Base-by-base conservation (phyloP, 2,797 vertebrate species). In the Helostoma temminkii region DNA sequence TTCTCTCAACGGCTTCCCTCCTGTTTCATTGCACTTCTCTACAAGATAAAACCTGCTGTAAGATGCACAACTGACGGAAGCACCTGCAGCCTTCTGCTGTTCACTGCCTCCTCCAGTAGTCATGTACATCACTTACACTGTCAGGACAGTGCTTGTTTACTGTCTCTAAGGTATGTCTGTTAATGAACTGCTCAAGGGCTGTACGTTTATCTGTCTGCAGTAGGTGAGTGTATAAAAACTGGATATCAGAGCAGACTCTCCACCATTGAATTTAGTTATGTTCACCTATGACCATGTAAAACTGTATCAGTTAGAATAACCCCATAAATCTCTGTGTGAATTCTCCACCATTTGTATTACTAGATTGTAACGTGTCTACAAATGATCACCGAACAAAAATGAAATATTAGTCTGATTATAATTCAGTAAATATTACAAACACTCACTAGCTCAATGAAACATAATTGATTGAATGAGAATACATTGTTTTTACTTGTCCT, bases 181-280 rank as follows among this genome's bases (percentile, higher is more conserved):
- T 80, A 82, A 86, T 83, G 54, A 80, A 80, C 60, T 66, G 71
- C 83, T 73, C 4, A 5, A 19, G 71, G 81, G 67, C 55, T 52
- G 55, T 49, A 71, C 55, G 59, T 78, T 82, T 57, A 43, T 43
- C 37, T 63, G 64, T 71, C 25, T 55, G 64, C 30, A 42, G 46
- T 32, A 16, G 70, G 49, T 30, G 25, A 68, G 25, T 50, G 73
- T 58, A 49, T 57, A 53, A 70, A 72, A n/a, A 46, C 46, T 54
- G 55, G 18, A 78, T 66, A 61, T 25, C 16, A 6, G 32, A 60
- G 15, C 30, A 49, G 15, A 68, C 25, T 69, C 28, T 42, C 19
- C 3, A 15, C 1, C 47, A 15, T 41, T 49, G 47, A 36, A 14
- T 36, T 36, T 12, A 5, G 36, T 3, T 37, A 15, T 15, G 15